A percentile compares a stretch with the other conserved stretches of the same genome.
Evolutionary conservation across 2,797 vertebrate species (phyloP).

Genomic region (Sylvia borin): DNA sequence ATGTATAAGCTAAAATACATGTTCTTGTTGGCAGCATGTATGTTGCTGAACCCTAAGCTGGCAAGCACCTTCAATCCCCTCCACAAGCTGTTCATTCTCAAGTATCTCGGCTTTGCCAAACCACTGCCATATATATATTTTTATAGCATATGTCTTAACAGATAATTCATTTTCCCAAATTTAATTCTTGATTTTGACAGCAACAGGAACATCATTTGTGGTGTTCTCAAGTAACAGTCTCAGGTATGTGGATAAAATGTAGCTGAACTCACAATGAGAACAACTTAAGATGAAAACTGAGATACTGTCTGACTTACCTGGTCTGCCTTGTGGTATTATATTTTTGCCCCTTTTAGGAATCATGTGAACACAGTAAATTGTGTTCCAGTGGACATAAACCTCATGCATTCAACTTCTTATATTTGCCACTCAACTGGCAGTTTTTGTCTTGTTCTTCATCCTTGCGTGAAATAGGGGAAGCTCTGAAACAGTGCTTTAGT

Average conservation of each 20-base stretch:
- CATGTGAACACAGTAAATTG: neutral
- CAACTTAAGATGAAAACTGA: neutral
- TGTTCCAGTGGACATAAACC: neutral
- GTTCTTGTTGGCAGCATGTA: neutral
- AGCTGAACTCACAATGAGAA: neutral
- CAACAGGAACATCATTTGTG: neutral
- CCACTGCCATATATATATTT: neutral
- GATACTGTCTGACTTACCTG: neutral
- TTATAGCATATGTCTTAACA: neutral
- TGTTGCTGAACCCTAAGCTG: neutral
- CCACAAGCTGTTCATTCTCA: neutral
- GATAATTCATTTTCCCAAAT: neutral
- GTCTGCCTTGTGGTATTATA: neutral
- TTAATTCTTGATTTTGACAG: neutral
- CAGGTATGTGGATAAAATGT: neutral
- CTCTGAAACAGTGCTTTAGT: neutral
- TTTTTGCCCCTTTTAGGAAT: neutral
- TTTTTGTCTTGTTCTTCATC: constrained; percentile 13
- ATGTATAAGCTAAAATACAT: neutral
- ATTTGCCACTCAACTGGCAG: neutral
- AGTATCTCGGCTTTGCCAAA: neutral
- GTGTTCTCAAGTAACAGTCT: neutral
- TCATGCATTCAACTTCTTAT: neutral
- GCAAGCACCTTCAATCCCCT: neutral
- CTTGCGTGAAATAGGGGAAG: neutral